A percentile compares a stretch with the other conserved stretches of the same genome.
phyloP scores from a whole-genome alignment of 2,797 vertebrate genomes.

The Fundulus diaphanus region DNA sequence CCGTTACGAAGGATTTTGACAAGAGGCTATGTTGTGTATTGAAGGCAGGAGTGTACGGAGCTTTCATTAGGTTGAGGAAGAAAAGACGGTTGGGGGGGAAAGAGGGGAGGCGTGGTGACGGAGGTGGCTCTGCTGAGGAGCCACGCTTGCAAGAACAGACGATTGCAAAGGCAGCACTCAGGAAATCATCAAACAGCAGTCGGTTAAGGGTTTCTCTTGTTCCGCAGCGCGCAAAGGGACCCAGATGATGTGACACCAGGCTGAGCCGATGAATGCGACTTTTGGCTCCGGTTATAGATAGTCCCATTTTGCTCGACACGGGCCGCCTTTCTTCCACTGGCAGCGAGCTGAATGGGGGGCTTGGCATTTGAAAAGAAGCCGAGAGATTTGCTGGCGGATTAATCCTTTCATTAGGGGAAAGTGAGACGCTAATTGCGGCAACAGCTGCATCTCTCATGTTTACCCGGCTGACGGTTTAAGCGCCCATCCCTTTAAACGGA shows the following conservation, averaged over 20 bases:
- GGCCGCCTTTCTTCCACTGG: conserved; percentile 77
- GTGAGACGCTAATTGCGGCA: conserved; percentile 87
- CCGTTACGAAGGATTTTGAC: conserved; percentile 52
- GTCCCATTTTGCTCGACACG: conserved; percentile 73
- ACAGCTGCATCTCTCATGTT: conserved; percentile 86
- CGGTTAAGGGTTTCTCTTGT: conserved; percentile 79
- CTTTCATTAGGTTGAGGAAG: conserved; percentile 10
- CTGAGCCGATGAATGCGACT: conserved; percentile 76
- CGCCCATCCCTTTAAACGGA: conserved; percentile 76
- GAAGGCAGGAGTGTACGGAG: background rate
- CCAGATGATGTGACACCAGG: conserved; percentile 76
- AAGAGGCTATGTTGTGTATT: conserved; percentile 43
- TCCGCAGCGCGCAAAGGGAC: conserved; percentile 58
- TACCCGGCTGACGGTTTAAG: conserved; percentile 77
- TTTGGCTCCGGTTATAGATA: conserved; percentile 80
- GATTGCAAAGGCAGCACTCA: conserved; percentile 52
- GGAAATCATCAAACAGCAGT: conserved; percentile 79
- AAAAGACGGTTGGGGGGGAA: conserved; percentile 12
- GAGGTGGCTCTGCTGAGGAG: conserved; percentile 50
- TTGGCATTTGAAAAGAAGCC: conserved; percentile 81
- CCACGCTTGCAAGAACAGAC: conserved; percentile 58
- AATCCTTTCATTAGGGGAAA: conserved; percentile 86
- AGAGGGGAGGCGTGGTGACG: conserved; percentile 13
- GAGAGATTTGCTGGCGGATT: conserved; percentile 83
- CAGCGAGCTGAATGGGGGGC: conserved; percentile 76